Percentiles rank a stretch among this genome's conserved stretches.
Conservation (phyloP, 2,113 vertebrate genomes). For the Redunca redunca region DNA sequence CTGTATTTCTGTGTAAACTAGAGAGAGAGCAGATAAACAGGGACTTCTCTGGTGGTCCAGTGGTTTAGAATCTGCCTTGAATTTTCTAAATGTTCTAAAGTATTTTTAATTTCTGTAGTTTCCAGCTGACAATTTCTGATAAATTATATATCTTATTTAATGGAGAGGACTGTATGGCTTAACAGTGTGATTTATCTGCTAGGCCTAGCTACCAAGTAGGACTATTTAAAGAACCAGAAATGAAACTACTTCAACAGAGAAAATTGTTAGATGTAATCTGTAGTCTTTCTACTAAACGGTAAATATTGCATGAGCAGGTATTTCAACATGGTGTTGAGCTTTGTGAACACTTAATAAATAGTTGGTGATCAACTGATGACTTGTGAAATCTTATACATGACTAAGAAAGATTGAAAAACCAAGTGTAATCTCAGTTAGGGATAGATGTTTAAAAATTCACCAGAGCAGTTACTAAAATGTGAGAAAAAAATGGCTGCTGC, state of each 20-base stretch:
- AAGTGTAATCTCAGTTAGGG: neutral
- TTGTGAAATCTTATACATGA: neutral
- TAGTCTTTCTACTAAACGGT: neutral
- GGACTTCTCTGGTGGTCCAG: neutral
- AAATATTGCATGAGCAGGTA: neutral
- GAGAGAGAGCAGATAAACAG: neutral
- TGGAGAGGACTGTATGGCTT: neutral
- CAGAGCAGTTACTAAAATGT: neutral
- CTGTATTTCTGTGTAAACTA: neutral
- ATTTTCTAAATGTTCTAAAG: neutral
- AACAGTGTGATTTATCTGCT: neutral
- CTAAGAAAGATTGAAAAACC: neutral
- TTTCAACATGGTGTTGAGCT: neutral
- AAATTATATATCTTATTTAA: neutral
- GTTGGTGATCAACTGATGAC: neutral
- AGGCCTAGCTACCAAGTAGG: neutral
- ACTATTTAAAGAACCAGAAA: neutral
- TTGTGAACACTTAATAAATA: neutral
- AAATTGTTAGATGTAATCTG: neutral
- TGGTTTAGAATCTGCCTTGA: neutral
- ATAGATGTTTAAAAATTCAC: neutral
- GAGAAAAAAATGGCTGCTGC: neutral
- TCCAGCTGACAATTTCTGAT: neutral
- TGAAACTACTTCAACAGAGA: neutral
- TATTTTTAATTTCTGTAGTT: neutral